Evolutionary conservation across 1,140 invertebrate genomes (phyloP), one percentile per base, ranked within the genome.

Genomic region (Whitmania pigra): DNA sequence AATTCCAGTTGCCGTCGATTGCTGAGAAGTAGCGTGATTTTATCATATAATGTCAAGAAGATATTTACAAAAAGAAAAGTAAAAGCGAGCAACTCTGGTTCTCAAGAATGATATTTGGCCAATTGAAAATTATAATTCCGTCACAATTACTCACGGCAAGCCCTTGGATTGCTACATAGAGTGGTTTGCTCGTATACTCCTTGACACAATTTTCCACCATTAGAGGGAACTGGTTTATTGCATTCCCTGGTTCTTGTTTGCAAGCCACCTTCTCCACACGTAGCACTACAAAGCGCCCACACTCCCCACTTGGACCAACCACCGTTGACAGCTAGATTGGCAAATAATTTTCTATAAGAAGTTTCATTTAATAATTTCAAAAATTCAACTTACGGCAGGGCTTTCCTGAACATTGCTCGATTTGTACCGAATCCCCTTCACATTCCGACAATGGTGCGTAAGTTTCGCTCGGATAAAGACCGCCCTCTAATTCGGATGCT

Each of bases 221-320:
- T 31, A 20, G 31, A 40, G 0, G 71, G 73, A 27, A 69, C 73
- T 0, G 79, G 79, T 69, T 71, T 53, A 22, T 53, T 82, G 77
- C 88, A 89, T 67, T 79, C 79, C 75, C 88, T 80, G 5, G 78
- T 81, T 75, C 87, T 80, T 76, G 85, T 85, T 36, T 49, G 31
- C 13, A 54, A 13, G 6, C 53, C 69, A 25, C 25, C 20, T 43
- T 49, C 53, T 25, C 53, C 25, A 25, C 75, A 75, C 7, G 69
- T 70, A 53, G n/a, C 69, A 25, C 36, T 53, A 25, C 53, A 29
- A 22, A 55, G n/a, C n/a, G 71, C 7, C 71, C 71, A 71, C 25
- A 60, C 71, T 40, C 31, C 36, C 71, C 71, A 71, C 15, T 20
- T 25, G 54, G 53, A 29, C 71, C 71, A 71, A 18, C 53, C 22